These are phyloP conservation scores for Spodoptera littoralis DNA, from an alignment of 2,888 invertebrate species.

Conservation along the genomic window DNA sequence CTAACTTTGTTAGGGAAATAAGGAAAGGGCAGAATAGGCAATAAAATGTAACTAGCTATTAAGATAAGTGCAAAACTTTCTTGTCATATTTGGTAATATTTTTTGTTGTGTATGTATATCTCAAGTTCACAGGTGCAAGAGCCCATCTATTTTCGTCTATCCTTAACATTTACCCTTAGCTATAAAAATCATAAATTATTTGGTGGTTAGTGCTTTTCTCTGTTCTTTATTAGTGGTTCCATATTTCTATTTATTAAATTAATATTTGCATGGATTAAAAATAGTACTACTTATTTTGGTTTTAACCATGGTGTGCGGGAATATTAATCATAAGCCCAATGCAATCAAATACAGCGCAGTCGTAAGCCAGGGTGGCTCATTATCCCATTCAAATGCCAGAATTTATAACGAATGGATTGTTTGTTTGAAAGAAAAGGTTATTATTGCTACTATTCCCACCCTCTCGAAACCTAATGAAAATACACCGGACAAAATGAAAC, in stretches of 20 bases:
- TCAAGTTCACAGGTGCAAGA: too few species aligned
- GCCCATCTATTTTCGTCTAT: too few species aligned
- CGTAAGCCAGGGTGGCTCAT: conserved; percentile 17
- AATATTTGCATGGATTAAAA: conserved; percentile 10
- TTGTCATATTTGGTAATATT: background rate
- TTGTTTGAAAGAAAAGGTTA: conserved; percentile 46
- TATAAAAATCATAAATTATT: background rate
- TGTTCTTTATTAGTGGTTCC: conserved; percentile 12
- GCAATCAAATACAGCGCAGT: conserved; percentile 7
- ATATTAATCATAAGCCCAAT: background rate
- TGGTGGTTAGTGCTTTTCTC: conserved; percentile 13
- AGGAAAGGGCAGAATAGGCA: conserved; percentile 17
- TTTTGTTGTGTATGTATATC: too few species aligned
- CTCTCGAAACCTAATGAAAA: conserved; percentile 65
- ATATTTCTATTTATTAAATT: background rate
- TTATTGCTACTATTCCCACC: conserved; percentile 52
- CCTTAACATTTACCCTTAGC: too few species aligned
- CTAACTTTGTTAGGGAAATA: conserved; percentile 27
- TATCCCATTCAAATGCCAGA: conserved; percentile 38
- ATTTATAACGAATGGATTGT: conserved; percentile 37
- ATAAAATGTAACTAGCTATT: conserved; percentile 24
- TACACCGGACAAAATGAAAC: conserved; percentile 65
- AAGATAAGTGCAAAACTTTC: conserved; percentile 11
- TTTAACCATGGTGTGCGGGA: conserved; percentile 2
- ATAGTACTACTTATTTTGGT: conserved; percentile 4